Evolutionary conservation across 2,113 vertebrate species (phyloP), one percentile per base, ranked within the genome.

Genomic region (Chrysochloris asiatica): DNA sequence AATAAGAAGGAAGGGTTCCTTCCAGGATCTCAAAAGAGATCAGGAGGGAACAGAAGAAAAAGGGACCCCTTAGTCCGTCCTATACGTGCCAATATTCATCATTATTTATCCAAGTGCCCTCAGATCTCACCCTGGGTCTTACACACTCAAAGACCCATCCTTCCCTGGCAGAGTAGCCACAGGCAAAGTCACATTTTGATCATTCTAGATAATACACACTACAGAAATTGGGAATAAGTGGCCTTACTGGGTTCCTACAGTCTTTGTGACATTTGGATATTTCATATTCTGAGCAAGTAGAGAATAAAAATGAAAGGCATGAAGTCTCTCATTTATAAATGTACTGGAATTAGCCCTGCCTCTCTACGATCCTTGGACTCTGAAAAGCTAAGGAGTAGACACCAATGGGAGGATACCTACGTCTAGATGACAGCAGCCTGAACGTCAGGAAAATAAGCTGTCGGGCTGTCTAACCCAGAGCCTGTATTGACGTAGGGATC

Each of bases 11-110:
- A 89, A 92, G 54, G 9, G 21, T 33, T 67, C 59, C 80, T 33
- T 67, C 59, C 80, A 77, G 22, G 36, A 75, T 75, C 41, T 30
- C 88, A 83, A 50, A 77, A 3, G 21, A 76, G 67, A 41, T 76
- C 69, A 61, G 78, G 75, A 89, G 28, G 45, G 10, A 87, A 77
- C 21, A 77, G 36, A 85, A 89, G 79, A 81, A 91, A 90, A 75
- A 56, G 26, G 36, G 24, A 76, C 87, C 72, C 43, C 33, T 93
- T 75, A 90, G 76, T 33, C 30, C 88, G 36, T 67, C 50, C 41
- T 86, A 45, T 47, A 67, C 5, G 52, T 47, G 30, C 45, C 50
- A 76, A 33, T 47, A 81, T 52, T 33, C 54, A n/a, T n/a, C 54
- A 72, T 81, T 59, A 52, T 88, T 93, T 85, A 86, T 36, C 41